These are phyloP conservation scores for Myiopsitta monachus DNA, from an alignment of 2,113 vertebrate species.

Conservation along the genomic window DNA sequence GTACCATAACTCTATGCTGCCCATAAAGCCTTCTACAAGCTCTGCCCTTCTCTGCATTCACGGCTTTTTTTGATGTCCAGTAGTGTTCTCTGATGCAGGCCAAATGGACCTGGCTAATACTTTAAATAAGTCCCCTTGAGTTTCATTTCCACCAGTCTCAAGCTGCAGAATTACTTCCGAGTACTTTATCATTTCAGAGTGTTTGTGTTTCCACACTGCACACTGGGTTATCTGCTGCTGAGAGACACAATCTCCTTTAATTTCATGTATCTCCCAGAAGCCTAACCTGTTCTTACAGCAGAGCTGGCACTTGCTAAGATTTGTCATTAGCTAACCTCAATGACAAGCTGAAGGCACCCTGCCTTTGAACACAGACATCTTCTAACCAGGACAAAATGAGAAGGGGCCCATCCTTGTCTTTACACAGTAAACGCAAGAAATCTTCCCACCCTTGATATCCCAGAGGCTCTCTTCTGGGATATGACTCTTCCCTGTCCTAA, in stretches of 20 bases:
- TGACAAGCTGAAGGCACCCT: not conserved
- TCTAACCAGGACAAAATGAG: not conserved
- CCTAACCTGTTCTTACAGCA: conserved; percentile 1
- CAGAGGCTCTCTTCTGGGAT: not conserved
- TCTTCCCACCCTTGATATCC: not conserved
- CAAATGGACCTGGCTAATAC: not conserved
- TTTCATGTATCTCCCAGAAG: conserved; percentile 23
- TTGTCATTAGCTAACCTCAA: conserved; percentile 1
- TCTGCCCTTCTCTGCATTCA: not conserved
- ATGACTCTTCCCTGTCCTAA: not conserved
- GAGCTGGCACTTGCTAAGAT: not conserved
- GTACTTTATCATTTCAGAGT: not conserved
- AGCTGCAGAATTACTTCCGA: conserved; percentile 11
- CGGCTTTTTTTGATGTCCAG: not conserved
- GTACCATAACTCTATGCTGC: not conserved
- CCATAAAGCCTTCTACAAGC: not conserved
- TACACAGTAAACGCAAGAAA: not conserved
- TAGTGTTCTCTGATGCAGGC: not conserved
- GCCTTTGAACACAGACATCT: not conserved
- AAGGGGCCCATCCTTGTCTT: not conserved
- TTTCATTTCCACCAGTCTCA: not conserved
- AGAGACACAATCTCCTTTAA: conserved; percentile 44
- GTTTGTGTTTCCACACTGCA: conserved; percentile 8
- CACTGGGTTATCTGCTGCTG: conserved; percentile 32
- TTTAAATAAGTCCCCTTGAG: not conserved